Percentiles rank a stretch among this genome's conserved stretches.
Conservation (phyloP, 2,797 vertebrate species). For the Trematomus bernacchii region DNA sequence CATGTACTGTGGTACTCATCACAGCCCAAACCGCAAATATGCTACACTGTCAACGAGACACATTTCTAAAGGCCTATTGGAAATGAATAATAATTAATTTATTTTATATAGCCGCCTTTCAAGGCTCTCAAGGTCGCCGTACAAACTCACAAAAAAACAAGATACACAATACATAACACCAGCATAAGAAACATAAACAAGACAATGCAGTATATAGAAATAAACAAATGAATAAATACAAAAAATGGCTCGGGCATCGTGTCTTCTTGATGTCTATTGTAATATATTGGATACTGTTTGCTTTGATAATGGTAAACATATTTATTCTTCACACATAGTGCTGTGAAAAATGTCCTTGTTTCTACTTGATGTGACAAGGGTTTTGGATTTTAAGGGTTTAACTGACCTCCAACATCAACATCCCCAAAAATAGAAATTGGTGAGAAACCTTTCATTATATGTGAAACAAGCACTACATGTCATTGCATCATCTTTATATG, state of each 20-base stretch:
- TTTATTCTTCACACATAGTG: background rate
- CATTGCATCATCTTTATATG: background rate
- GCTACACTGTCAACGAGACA: conserved; percentile 11
- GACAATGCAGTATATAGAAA: no score
- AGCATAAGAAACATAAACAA: no score
- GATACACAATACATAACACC: no score
- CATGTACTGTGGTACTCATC: background rate
- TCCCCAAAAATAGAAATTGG: background rate
- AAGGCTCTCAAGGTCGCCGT: no score
- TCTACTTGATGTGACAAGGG: no score
- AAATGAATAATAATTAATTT: no score
- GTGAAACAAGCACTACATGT: background rate
- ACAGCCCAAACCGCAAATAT: background rate
- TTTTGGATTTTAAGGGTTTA: background rate
- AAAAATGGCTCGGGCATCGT: background rate
- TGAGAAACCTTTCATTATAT: no score
- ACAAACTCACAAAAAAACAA: no score
- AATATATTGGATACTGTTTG: conserved; percentile 2
- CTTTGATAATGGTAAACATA: conserved; percentile 19
- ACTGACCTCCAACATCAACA: background rate
- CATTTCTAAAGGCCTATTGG: background rate
- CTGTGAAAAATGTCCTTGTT: background rate
- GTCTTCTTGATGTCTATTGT: background rate
- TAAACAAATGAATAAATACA: no score
- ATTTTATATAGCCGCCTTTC: no score